Conservation (phyloP, 2,113 vertebrate genomes). For the Phycodurus eques region DNA sequence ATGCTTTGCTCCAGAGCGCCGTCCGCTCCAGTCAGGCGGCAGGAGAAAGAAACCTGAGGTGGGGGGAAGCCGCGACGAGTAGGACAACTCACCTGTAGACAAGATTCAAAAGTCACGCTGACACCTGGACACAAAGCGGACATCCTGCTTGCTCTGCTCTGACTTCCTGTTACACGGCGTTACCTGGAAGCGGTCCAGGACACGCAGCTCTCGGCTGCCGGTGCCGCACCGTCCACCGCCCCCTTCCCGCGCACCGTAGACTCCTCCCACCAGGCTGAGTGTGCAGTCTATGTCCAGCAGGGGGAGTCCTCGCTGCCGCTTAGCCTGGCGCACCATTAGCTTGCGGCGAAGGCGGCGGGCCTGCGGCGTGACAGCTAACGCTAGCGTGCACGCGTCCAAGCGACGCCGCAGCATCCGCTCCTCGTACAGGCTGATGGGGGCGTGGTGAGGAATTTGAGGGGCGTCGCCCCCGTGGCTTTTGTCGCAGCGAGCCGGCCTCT, state of each 20-base stretch:
- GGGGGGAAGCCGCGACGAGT: slow-evolving; percentile 75
- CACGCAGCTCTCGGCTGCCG: slow-evolving; percentile 85
- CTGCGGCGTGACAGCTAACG: slow-evolving; percentile 83
- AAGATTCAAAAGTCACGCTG: background rate
- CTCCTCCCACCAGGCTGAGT: slow-evolving; percentile 85
- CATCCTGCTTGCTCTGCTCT: background rate
- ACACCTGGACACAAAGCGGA: too few species aligned
- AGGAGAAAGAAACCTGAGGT: slow-evolving; percentile 81
- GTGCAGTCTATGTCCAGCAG: slow-evolving; percentile 89
- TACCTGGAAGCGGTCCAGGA: slow-evolving; percentile 97
- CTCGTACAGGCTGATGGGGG: slow-evolving; percentile 84
- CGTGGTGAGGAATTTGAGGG: slow-evolving; percentile 52
- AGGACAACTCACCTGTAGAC: slow-evolving; percentile 74
- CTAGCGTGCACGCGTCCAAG: slow-evolving; percentile 84
- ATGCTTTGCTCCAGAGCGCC: slow-evolving; percentile 82
- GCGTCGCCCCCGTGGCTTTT: background rate
- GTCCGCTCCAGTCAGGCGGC: slow-evolving; percentile 87
- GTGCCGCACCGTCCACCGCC: slow-evolving; percentile 75
- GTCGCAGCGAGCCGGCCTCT: slow-evolving; percentile 31
- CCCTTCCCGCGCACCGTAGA: slow-evolving; percentile 78
- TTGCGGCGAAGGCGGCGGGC: slow-evolving; percentile 87
- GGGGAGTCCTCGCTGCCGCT: slow-evolving; percentile 86
- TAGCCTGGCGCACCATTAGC: slow-evolving; percentile 86
- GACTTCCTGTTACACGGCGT: background rate
- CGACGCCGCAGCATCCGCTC: slow-evolving; percentile 85